phyloP scores from a whole-genome alignment of 1,140 invertebrate species.

The Ostrea edulis region DNA sequence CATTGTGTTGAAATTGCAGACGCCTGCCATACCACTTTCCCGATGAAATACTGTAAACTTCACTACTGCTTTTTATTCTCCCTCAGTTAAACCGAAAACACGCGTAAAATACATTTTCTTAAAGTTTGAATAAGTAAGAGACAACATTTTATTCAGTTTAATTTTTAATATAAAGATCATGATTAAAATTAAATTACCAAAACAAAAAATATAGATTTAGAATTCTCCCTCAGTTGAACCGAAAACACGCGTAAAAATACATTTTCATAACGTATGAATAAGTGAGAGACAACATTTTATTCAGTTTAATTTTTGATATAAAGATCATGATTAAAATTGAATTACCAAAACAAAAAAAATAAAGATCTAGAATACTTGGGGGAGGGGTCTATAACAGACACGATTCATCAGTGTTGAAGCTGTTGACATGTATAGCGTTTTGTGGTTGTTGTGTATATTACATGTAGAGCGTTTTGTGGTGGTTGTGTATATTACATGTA shows the following conservation, averaged over 20 bases:
- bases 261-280: background rate
- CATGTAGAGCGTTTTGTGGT: no score
- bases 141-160: background rate
- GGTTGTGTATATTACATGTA: no score
- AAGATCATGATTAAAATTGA: background rate
- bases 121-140: background rate
- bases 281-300: background rate
- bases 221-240: background rate
- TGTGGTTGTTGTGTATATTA: no score
- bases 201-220: background rate
- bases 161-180: background rate
- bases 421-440: no score
- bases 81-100: background rate
- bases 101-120: slow-evolving; percentile 3
- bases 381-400: no score
- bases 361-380: background rate
- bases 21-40: slow-evolving; percentile 19
- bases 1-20: slow-evolving; percentile 16
- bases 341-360: background rate
- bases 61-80: background rate
- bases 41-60: background rate
- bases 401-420: no score
- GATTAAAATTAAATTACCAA: background rate
- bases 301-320: background rate
- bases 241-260: slow-evolving; percentile 1